A percentile compares a stretch with the other conserved stretches of the same genome.
Conservation (phyloP, 1,140 invertebrate genomes). For the Temnothorax longispinosus region DNA sequence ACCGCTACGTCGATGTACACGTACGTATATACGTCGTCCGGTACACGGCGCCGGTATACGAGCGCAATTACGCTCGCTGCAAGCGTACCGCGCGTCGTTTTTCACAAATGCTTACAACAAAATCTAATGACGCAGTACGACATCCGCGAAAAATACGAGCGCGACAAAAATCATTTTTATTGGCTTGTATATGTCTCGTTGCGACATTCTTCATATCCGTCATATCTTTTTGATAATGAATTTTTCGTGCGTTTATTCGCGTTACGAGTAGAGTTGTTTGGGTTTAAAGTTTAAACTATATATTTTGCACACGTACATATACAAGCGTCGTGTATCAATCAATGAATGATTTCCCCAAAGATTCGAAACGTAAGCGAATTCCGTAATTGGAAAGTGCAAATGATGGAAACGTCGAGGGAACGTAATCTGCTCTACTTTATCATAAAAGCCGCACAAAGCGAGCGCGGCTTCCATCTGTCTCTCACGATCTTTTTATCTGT, state of each 20-base stretch:
- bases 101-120: conserved; percentile 44
- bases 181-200: background rate
- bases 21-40: conserved; percentile 27
- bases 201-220: background rate
- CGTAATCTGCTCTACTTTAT: conserved; percentile 61
- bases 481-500: conserved; percentile 40
- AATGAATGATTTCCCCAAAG: background rate
- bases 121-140: conserved; percentile 39
- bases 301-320: background rate
- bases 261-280: background rate
- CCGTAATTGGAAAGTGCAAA: conserved; percentile 56
- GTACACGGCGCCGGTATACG: conserved; percentile 34
- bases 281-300: background rate
- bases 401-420: conserved; percentile 18
- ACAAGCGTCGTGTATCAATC: conserved; percentile 27
- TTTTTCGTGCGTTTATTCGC: background rate
- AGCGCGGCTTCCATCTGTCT: conserved; percentile 15
- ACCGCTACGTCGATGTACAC: conserved; percentile 27
- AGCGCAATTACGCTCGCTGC: conserved; percentile 54
- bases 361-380: conserved; percentile 39
- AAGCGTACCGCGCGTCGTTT: conserved; percentile 34
- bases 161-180: conserved; percentile 19
- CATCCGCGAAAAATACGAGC: conserved; percentile 26
- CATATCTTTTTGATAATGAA: background rate
- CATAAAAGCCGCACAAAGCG: conserved; percentile 34